Evolutionary conservation across 2,113 vertebrate genomes (phyloP), one percentile per base, ranked within the genome.

Genomic region (Onychostoma macrolepis): DNA sequence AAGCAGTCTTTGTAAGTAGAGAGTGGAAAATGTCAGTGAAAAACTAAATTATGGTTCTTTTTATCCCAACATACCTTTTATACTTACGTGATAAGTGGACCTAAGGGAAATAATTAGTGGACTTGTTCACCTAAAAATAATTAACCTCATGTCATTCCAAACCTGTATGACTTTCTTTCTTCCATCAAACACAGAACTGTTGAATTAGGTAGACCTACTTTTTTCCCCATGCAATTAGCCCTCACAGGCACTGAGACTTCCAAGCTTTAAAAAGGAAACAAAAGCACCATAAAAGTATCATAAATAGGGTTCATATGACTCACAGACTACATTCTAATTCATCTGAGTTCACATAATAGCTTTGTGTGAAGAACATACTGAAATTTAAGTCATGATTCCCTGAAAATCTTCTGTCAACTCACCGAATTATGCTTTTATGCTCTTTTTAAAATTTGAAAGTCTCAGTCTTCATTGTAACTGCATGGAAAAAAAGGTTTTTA

Each of bases 71-170:
- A 74, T 13, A 43, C 6, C 71, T n/a, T n/a, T 36, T 58, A 26
- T 7, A 61, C 21, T 38, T 56, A 9, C 10, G 36, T 61, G 28
- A 80, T 26, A 26, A 61, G 78, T 41, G 33, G 33, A 41, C 56
- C 78, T 63, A 36, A 38, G 12, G 12, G 53, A 80, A 61, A 61
- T 76, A 76, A 76, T 76, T 45, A 76, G 2, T 24, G n/a, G 12
- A 76, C 72, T 45, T 75, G 38, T 75, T 45, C 72, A 45, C 41
- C 72, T 45, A 76, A 76, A 75, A 76, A 45, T 28, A 45, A 76
- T 76, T 76, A 76, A 76, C 72, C 41, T 45, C 11, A 15, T 45
- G 72, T 76, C 41, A 76, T 76, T 76, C 6, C 72, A 76, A 45
- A 76, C 41, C 12, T 45, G 24, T 45, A 76, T 45, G 12, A 48